Percentiles rank a stretch among this genome's conserved stretches.
Evolutionary conservation across 2,888 invertebrate genomes (phyloP).

Genomic region (Falcaria lacertinaria): DNA sequence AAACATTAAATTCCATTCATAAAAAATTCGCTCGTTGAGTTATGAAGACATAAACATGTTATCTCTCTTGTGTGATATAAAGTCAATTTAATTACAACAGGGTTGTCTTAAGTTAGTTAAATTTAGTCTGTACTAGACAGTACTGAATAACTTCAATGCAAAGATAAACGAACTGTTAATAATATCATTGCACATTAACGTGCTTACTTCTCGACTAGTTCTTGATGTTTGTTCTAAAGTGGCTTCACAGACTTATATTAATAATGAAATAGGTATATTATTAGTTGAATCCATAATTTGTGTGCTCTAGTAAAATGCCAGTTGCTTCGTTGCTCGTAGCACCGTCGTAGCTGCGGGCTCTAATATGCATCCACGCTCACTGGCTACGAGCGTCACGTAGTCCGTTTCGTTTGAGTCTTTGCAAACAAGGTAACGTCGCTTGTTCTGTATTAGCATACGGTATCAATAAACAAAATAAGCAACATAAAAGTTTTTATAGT

Average conservation of each 20-base stretch:
- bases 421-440: slow-evolving; percentile 21
- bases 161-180: not conserved
- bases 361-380: not conserved
- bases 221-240: not conserved
- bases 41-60: too few relatives aligned
- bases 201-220: not conserved
- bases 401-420: slow-evolving; percentile 19
- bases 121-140: not conserved
- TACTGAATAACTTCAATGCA: not conserved
- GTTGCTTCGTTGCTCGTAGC: not conserved
- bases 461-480: slow-evolving; percentile 33
- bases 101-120: too few relatives aligned
- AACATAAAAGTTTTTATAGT: too few relatives aligned
- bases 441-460: slow-evolving; percentile 2
- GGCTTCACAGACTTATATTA: not conserved
- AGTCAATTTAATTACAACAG: too few relatives aligned
- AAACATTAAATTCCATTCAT: too few relatives aligned
- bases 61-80: too few relatives aligned
- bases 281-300: not conserved
- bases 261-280: too few relatives aligned
- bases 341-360: not conserved
- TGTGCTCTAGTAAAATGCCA: not conserved
- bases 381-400: slow-evolving; percentile 10
- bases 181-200: not conserved
- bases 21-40: too few relatives aligned